Conservation (phyloP, 1,140 invertebrate genomes). For the Fopius arisanus region DNA sequence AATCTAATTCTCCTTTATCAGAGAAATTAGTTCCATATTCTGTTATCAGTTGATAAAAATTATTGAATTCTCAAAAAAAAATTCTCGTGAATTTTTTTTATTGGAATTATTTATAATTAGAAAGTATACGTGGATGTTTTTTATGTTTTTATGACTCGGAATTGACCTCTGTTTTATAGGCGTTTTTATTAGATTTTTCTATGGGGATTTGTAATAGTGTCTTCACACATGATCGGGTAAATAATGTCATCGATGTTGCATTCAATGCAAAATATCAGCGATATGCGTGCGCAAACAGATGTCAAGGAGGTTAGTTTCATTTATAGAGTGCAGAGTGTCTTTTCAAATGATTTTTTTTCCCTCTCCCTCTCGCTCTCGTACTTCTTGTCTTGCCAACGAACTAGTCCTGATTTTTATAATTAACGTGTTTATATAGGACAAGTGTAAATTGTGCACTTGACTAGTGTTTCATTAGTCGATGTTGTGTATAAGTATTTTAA, state of each 20-base stretch:
- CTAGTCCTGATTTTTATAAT: slow-evolving; percentile 6
- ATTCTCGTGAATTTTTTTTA: too few species aligned
- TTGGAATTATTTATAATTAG: too few species aligned
- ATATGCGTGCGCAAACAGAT: slow-evolving; percentile 39
- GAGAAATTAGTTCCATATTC: too few species aligned
- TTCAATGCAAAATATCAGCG: slow-evolving; percentile 47
- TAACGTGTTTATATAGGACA: not conserved
- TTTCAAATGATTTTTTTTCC: slow-evolving; percentile 10
- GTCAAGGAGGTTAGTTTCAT: slow-evolving; percentile 45
- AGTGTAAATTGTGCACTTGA: not conserved
- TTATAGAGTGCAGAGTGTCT: slow-evolving; percentile 16
- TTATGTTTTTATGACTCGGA: too few species aligned
- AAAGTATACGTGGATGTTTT: too few species aligned
- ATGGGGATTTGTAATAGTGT: slow-evolving; percentile 21
- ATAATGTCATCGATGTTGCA: slow-evolving; percentile 40
- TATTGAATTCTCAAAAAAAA: too few species aligned
- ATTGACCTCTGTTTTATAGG: too few species aligned
- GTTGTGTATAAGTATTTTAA: too few species aligned
- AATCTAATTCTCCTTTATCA: too few species aligned
- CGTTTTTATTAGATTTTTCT: too few species aligned
- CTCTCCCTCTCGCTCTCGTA: not conserved
- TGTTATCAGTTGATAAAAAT: too few species aligned
- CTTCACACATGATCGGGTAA: slow-evolving; percentile 36
- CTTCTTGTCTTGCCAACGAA: not conserved
- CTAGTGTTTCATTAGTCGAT: not conserved